Conservation (phyloP, 2,113 vertebrate genomes). For the Misgurnus anguillicaudatus region DNA sequence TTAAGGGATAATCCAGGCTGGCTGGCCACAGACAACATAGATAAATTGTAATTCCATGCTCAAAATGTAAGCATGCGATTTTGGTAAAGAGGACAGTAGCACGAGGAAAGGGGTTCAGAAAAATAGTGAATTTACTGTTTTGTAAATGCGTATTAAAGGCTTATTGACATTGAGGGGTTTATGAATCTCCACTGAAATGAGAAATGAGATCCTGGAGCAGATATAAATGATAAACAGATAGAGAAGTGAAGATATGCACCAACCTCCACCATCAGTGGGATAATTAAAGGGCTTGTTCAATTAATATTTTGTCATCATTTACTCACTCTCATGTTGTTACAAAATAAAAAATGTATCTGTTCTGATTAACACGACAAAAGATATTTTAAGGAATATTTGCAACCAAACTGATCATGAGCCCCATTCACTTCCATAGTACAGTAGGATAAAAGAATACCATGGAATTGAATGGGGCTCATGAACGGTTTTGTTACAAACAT, state of each 20-base stretch:
- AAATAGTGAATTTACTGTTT: background rate
- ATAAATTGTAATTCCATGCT: constrained; percentile 47
- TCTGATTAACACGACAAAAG: too few species aligned
- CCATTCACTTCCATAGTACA: too few species aligned
- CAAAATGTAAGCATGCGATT: constrained; percentile 37
- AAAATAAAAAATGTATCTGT: too few species aligned
- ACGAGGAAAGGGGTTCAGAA: background rate
- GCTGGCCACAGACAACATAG: constrained; percentile 35
- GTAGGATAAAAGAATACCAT: too few species aligned
- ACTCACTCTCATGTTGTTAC: too few species aligned
- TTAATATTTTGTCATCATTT: too few species aligned
- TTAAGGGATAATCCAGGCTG: constrained; percentile 45
- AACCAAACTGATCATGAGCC: too few species aligned
- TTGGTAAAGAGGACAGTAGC: constrained; percentile 16
- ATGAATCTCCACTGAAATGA: constrained; percentile 10
- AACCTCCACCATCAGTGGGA: constrained; percentile 9
- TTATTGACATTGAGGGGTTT: constrained; percentile 21
- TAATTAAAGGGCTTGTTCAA: background rate
- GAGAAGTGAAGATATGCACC: constrained; percentile 10
- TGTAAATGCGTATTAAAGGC: background rate
- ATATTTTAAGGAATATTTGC: too few species aligned
- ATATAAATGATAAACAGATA: background rate
- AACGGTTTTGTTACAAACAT: too few species aligned
- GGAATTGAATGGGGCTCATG: too few species aligned
- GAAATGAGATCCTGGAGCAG: background rate